Conservation (phyloP, 2,797 vertebrate genomes). For the Heterohyrax brucei region DNA sequence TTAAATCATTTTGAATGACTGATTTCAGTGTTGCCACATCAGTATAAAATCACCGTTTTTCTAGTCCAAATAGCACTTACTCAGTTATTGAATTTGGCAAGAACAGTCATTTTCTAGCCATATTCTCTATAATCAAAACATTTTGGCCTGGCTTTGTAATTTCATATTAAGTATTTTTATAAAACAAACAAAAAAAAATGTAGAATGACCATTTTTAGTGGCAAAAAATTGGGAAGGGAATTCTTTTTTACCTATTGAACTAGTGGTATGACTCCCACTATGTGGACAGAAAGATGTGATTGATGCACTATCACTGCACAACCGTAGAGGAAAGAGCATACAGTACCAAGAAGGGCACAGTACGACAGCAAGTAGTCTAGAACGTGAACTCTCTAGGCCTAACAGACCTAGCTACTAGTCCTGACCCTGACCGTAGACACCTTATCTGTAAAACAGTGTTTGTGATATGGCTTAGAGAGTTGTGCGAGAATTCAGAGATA, state of each 20-base stretch:
- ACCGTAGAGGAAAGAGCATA: neutral
- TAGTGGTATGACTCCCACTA: neutral
- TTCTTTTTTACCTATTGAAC: conserved; percentile 30
- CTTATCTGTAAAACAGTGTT: conserved; percentile 32
- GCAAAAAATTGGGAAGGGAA: conserved; percentile 4
- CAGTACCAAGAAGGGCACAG: neutral
- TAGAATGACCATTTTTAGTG: conserved; percentile 14
- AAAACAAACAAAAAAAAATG: conserved; percentile 57
- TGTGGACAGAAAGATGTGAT: neutral
- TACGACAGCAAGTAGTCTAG: neutral
- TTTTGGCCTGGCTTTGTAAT: neutral
- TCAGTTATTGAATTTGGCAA: conserved; percentile 67
- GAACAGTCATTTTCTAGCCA: conserved; percentile 40
- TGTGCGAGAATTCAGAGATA: neutral
- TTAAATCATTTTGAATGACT: conserved; percentile 55
- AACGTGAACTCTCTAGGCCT: neutral
- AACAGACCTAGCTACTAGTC: neutral
- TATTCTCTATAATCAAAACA: conserved; percentile 37
- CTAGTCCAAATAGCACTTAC: conserved; percentile 39
- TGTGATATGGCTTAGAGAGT: neutral
- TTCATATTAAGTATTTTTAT: conserved; percentile 58
- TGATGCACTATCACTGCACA: neutral
- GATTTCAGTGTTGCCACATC: conserved; percentile 49
- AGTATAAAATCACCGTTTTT: conserved; percentile 60
- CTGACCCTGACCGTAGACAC: neutral